Base-by-base conservation (phyloP, 2,113 vertebrate species). In the Epinephelus lanceolatus region DNA sequence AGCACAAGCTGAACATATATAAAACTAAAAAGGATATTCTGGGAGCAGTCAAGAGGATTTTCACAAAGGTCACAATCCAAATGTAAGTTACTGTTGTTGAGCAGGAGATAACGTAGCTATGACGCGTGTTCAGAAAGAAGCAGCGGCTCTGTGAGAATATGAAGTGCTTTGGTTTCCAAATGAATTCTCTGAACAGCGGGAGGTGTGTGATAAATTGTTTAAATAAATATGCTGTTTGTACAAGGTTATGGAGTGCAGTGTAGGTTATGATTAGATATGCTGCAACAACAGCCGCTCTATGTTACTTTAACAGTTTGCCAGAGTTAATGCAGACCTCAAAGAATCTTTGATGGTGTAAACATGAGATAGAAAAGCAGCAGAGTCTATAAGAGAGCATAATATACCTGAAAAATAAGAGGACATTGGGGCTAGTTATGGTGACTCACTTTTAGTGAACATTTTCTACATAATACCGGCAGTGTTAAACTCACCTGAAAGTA, bases 21-120 rank as follows among this genome's bases (percentile, higher is more conserved):
- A 71, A 63, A 88, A 72, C 81, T 42, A 61, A 71, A 59, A 18
- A 25, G 88, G 78, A 92, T 86, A 78, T 85, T 74, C 62, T 83
- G 69, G 71, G 81, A 81, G 71, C 73, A 81, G 47, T 73, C 74
- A 49, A 72, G 78, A 87, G 86, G 89, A 92, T 81, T 92, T 88
- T 77, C 49, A 76, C 79, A 68, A 56, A 81, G 75, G 78, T 90
- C 71, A 70, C 72, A 85, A 65, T 86, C 55, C 86, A 56, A 84
- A 93, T 91, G 94, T 94, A 95, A 94, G 94, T 95, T 62, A 5
- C 56, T 67, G 23, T 57, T 86, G 70, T 72, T 79, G 52, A 67
- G 53, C 17, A 1, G 18, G 12, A 42, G 30, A 57, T 74, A 37
- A 67, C 69, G 60, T 12, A 71, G 62, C 79, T 78, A 8, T 53